phyloP scores from a whole-genome alignment of 2,113 vertebrate species.

The Larimichthys polyactis region DNA sequence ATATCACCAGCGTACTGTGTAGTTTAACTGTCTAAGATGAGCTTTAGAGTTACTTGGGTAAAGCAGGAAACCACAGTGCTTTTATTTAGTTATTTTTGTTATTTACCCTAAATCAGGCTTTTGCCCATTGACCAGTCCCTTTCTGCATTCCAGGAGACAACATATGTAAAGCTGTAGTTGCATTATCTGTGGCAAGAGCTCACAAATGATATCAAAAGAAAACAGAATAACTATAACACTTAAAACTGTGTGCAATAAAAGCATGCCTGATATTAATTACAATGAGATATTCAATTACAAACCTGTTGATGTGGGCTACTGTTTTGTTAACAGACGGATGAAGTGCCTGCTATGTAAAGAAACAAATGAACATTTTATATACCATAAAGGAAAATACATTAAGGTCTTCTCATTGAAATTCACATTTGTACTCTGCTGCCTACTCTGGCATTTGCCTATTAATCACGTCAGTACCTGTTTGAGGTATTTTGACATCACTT shows the following conservation, averaged over 20 bases:
- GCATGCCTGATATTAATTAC: not conserved
- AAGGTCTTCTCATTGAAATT: not conserved
- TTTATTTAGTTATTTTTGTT: not conserved
- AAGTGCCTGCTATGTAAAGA: not conserved
- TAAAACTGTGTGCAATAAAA: not conserved
- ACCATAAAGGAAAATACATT: too few species aligned
- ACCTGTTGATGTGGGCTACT: not conserved
- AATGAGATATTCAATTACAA: not conserved
- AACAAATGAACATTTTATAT: not conserved
- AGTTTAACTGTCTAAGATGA: not conserved
- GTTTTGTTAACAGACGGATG: not conserved
- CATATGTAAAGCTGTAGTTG: not conserved
- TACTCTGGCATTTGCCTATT: not conserved
- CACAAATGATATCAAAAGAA: not conserved
- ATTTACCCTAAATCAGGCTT: not conserved
- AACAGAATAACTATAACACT: not conserved
- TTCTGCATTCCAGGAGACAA: not conserved
- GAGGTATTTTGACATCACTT: conserved; percentile 1
- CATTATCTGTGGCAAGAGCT: not conserved
- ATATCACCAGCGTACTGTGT: not conserved
- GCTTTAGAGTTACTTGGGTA: not conserved
- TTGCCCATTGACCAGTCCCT: not conserved
- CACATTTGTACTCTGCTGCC: not conserved
- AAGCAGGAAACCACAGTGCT: not conserved
- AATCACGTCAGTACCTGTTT: conserved; percentile 1